A percentile compares a stretch with the other conserved stretches of the same genome.
Conservation (phyloP, 1,140 invertebrate genomes). For the Heliothis virescens region DNA sequence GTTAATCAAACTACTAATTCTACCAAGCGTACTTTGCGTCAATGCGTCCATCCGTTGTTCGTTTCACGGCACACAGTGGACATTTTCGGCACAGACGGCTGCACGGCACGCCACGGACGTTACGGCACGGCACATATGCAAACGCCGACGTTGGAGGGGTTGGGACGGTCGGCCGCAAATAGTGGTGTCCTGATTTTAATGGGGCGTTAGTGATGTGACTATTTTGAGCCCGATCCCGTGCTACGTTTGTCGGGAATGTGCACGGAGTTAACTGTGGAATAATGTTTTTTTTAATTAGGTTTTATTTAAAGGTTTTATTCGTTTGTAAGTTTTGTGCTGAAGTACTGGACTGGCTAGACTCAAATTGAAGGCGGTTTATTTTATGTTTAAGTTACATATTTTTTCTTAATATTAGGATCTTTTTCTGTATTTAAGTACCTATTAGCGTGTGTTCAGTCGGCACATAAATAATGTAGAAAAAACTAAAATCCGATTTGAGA, state of each 20-base stretch:
- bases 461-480: too few species aligned
- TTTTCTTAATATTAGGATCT: too few species aligned
- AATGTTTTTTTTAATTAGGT: constrained; percentile 1
- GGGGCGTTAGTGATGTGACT: constrained; percentile 35
- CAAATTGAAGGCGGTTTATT: too few species aligned
- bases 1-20: constrained; percentile 3
- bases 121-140: constrained; percentile 6
- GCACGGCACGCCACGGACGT: too few species aligned
- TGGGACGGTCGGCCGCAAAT: constrained; percentile 7
- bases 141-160: not conserved
- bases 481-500: too few species aligned
- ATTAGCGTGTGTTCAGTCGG: too few species aligned
- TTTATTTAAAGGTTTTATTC: not conserved
- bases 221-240: constrained; percentile 14
- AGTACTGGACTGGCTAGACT: too few species aligned
- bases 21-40: constrained; percentile 3
- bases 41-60: not conserved
- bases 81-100: not conserved
- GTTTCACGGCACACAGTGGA: not conserved
- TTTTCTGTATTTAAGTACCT: too few species aligned
- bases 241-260: not conserved
- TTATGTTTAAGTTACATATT: too few species aligned
- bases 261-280: not conserved
- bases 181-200: constrained; percentile 38
- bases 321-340: too few species aligned